These are phyloP conservation scores for Micropoecilia bifurca DNA, from an alignment of 2,797 vertebrate species.

Conservation along the genomic window DNA sequence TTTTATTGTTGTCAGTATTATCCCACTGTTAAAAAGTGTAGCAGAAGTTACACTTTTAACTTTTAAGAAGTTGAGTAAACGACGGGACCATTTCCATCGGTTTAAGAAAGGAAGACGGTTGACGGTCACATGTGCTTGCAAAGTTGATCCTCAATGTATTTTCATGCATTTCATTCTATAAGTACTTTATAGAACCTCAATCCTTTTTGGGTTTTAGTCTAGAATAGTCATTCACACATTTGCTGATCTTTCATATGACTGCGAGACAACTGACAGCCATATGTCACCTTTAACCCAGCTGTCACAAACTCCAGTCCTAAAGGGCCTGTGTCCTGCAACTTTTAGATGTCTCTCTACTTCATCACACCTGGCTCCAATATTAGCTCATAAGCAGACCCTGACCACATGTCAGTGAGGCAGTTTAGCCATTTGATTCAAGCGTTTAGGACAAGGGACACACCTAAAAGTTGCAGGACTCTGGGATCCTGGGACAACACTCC, in stretches of 20 bases:
- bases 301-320: too few species aligned
- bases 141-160: not conserved
- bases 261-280: not conserved
- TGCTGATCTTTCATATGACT: not conserved
- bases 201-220: not conserved
- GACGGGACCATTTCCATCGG: conserved; percentile 13
- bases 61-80: not conserved
- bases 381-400: too few species aligned
- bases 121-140: not conserved
- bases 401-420: too few species aligned
- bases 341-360: too few species aligned
- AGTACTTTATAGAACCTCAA: too few species aligned
- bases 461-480: too few species aligned
- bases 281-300: too few species aligned
- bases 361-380: too few species aligned
- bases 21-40: conserved; percentile 11
- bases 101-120: conserved; percentile 10
- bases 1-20: conserved; percentile 30
- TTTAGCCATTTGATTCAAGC: too few species aligned
- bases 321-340: too few species aligned
- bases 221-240: not conserved
- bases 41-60: conserved; percentile 5
- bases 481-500: not conserved
- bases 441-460: too few species aligned
- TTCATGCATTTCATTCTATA: not conserved